A percentile compares a stretch with the other conserved stretches of the same genome.
Conservation (phyloP, 2,113 vertebrate species). For the Lasiurus cinereus region DNA sequence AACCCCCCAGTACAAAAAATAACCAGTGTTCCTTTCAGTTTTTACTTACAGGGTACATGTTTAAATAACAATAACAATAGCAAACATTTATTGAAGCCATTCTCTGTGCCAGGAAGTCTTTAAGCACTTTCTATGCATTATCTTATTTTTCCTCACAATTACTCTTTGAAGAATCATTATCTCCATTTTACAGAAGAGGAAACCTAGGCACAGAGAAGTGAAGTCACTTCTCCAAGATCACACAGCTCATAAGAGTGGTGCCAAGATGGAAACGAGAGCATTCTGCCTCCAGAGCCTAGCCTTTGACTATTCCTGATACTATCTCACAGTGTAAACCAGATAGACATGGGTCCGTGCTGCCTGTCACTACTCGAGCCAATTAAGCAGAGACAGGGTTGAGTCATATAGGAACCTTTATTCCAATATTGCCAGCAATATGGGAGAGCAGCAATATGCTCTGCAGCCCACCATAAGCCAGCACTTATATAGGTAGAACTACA, state of each 20-base stretch:
- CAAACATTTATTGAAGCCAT: not conserved
- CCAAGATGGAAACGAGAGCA: not conserved
- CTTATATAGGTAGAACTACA: no score
- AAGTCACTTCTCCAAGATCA: not conserved
- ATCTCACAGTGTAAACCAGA: not conserved
- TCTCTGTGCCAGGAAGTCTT: not conserved
- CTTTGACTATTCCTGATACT: not conserved
- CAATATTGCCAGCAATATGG: no score
- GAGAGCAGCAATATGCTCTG: no score
- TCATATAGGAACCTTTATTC: no score
- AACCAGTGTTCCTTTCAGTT: constrained; percentile 13
- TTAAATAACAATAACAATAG: constrained; percentile 26
- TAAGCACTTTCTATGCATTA: not conserved
- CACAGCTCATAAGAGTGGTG: not conserved
- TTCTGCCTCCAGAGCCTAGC: not conserved
- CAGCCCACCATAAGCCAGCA: no score
- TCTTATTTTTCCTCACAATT: not conserved
- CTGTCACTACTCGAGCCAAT: no score
- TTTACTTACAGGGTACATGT: constrained; percentile 39
- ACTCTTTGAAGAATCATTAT: not conserved
- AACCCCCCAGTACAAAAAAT: not conserved
- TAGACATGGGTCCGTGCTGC: no score
- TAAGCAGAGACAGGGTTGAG: no score
- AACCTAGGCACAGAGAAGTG: not conserved
- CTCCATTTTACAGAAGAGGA: constrained; percentile 18